These are phyloP conservation scores for Paralichthys olivaceus DNA, from an alignment of 2,113 vertebrate genomes.

Conservation along the genomic window DNA sequence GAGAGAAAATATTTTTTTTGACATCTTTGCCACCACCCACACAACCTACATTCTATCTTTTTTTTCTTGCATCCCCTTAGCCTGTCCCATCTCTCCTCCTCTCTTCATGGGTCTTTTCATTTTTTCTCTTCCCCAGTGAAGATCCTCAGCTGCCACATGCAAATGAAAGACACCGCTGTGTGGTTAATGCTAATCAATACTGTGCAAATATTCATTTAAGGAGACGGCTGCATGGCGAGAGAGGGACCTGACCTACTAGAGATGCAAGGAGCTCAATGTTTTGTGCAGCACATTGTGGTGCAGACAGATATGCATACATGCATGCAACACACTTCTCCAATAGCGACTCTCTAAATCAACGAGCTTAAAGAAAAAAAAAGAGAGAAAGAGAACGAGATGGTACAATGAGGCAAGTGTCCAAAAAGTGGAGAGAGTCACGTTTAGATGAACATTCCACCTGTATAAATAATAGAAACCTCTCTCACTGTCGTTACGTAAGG, in stretches of 20 bases:
- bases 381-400: constrained; percentile 14
- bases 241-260: constrained; percentile 59
- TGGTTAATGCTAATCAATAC: constrained; percentile 78
- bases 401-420: constrained; percentile 50
- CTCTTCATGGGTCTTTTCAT: constrained; percentile 35
- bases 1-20: constrained; percentile 69
- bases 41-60: constrained; percentile 61
- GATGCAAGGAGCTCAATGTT: constrained; percentile 51
- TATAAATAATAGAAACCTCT: constrained; percentile 74
- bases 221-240: constrained; percentile 46
- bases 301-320: constrained; percentile 25
- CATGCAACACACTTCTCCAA: constrained; percentile 2
- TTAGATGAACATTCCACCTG: constrained; percentile 60
- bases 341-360: constrained; percentile 18
- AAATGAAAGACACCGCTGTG: constrained; percentile 67
- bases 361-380: constrained; percentile 14
- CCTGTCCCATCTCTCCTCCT: neutral
- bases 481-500: constrained; percentile 63
- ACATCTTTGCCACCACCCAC: constrained; percentile 72
- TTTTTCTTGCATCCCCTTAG: constrained; percentile 24
- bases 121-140: constrained; percentile 19
- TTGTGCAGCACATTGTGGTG: constrained; percentile 21
- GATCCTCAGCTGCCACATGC: constrained; percentile 60
- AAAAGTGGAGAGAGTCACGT: constrained; percentile 51
- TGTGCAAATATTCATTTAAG: constrained; percentile 77